Evolutionary conservation across 2,113 vertebrate species (phyloP), one percentile per base, ranked within the genome.

Genomic region (Polypterus senegalus): DNA sequence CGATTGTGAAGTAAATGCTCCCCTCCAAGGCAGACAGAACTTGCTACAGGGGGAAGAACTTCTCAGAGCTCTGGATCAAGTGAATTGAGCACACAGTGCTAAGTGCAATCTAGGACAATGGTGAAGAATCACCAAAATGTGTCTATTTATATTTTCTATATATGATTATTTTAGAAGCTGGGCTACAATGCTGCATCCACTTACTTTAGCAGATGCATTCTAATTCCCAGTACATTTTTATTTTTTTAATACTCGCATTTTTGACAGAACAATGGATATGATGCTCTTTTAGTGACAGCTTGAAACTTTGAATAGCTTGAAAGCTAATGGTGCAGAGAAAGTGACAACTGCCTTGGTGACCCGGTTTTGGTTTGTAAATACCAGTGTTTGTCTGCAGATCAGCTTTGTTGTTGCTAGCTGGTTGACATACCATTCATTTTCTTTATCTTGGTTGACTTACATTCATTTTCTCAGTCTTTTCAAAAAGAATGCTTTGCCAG

Each of bases 1-100:
- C 0, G 96, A 97, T 80, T 97, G 93, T 59, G 94, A 99, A 84
- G 94, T 98, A 66, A 97, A 97, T 5, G 92, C 89, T 64, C 93
- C 94, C 66, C 64, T 97, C 66, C 89, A 90, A 81, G 92, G 84
- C 63, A 91, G 88, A 70, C 88, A 92, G 82, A 91, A 87, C 81
- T 85, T 98, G 74, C 85, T 97, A 67, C 93, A 95, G 78, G 92
- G 94, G 9, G 94, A 97, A 87, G 96, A 98, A 71, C 85, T 98
- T 68, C 84, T 94, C 77, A 84, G 79, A 70, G 93, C 92, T 67
- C 83, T 96, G 83, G 93, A 97, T 92, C 94, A 97, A 83, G 83
- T 92, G 77, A 98, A 89, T 82, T 92, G 85, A 85, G 68, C 77
- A 68, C 81, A 74, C 78, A 77, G 70, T 71, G 66, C 73, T 77